phyloP scores from a whole-genome alignment of 2,797 vertebrate species.

The Nothura maculosa region DNA sequence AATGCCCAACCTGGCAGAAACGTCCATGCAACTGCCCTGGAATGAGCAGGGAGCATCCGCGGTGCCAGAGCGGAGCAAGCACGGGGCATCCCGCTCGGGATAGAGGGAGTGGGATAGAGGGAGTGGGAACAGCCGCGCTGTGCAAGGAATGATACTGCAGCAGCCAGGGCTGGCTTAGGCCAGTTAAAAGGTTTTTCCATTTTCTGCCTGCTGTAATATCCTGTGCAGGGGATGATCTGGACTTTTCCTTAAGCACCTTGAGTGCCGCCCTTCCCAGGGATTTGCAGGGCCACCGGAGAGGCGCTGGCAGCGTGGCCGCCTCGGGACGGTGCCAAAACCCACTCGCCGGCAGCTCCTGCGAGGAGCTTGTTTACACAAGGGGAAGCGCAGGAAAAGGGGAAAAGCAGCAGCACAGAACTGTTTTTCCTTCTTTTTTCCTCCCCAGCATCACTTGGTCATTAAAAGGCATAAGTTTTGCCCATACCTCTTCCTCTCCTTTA shows the following conservation, averaged over 20 bases:
- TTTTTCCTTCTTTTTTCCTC: neutral
- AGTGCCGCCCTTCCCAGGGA: slow-evolving; percentile 38
- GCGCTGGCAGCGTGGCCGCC: slow-evolving; percentile 41
- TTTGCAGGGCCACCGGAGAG: slow-evolving; percentile 64
- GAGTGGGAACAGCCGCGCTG: slow-evolving; percentile 33
- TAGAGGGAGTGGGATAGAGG: no score
- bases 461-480: neutral
- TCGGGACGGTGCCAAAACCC: slow-evolving; percentile 59
- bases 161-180: slow-evolving; percentile 59
- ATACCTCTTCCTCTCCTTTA: neutral
- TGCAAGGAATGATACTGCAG: slow-evolving; percentile 68
- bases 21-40: neutral
- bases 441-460: neutral
- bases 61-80: neutral
- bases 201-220: slow-evolving; percentile 69
- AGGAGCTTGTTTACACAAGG: slow-evolving; percentile 68
- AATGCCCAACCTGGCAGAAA: slow-evolving; percentile 20
- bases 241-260: slow-evolving; percentile 42
- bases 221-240: slow-evolving; percentile 59
- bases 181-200: slow-evolving; percentile 71
- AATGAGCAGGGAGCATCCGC: neutral
- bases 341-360: slow-evolving; percentile 47
- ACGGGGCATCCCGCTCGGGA: slow-evolving; percentile 36
- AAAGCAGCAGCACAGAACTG: neutral
- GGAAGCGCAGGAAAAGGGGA: neutral